Evolutionary conservation across 2,888 invertebrate species (phyloP).

Genomic region (Pterobdella sp.): DNA sequence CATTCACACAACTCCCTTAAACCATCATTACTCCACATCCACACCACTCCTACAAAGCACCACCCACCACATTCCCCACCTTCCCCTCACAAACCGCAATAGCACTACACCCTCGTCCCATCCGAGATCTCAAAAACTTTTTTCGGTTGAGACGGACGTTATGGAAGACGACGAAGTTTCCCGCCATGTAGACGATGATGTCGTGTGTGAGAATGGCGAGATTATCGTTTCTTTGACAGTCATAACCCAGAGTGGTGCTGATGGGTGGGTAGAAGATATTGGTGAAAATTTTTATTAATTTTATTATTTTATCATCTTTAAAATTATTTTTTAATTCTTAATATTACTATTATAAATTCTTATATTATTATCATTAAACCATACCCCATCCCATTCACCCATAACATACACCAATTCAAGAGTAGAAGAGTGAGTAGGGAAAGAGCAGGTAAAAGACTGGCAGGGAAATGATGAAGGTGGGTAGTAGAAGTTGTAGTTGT

Average conservation of each 20-base stretch:
- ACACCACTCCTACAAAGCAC: too few species aligned
- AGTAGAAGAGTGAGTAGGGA: constrained; percentile 12
- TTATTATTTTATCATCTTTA: not conserved
- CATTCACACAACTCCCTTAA: too few species aligned
- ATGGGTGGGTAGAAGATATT: not conserved
- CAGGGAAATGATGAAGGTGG: not conserved
- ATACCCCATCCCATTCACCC: not conserved
- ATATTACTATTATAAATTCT: not conserved
- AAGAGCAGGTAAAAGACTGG: not conserved
- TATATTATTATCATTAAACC: not conserved
- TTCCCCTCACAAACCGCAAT: constrained; percentile 59
- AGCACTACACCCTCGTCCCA: constrained; percentile 73
- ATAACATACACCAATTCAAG: not conserved
- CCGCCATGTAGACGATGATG: constrained; percentile 70
- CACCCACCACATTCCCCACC: not conserved
- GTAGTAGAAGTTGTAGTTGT: constrained; percentile 21
- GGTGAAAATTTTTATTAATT: not conserved
- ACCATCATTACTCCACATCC: too few species aligned
- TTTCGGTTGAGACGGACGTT: constrained; percentile 61
- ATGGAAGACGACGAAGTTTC: constrained; percentile 71
- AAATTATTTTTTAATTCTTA: constrained; percentile 14
- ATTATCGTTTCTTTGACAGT: constrained; percentile 72
- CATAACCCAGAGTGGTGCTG: constrained; percentile 78
- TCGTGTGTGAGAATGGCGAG: constrained; percentile 67
- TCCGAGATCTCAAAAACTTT: constrained; percentile 65